Base-by-base conservation (phyloP, 2,113 vertebrate genomes). In the Dinomys branickii region DNA sequence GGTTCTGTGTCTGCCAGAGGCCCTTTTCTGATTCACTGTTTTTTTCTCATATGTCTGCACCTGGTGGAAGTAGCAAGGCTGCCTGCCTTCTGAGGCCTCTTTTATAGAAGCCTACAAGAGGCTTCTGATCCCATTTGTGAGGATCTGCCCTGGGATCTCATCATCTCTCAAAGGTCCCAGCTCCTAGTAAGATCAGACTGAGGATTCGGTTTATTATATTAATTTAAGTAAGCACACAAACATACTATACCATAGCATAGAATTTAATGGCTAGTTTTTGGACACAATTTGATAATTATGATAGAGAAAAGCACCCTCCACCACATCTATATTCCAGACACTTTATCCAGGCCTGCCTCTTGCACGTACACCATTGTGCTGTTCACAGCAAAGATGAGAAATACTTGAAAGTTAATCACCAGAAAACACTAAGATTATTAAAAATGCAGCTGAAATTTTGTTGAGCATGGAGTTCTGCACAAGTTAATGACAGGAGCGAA, bases 291-390 rank as follows among this genome's bases (percentile, higher is more conserved):
- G 0, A 17, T 95, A 90, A 13, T 92, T 47, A 75, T 35, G 58
- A 14, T 59, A 94, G 71, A 75, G 7, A 28, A n/a, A 89, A 86
- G 7, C 30, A 59, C 3, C 77, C 81, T 12, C 82, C 87, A 63
- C 11, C 83, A 38, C 1, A 78, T 26, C 22, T 20, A 26, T 69
- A 50, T 80, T 58, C 33, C 30, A 7, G 26, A 63, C 3, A 24
- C 6, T 54, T 10, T 3, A 8, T 17, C 33, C 3, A 1, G 6
- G 44, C 44, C 19, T 19, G 7, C 26, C 22, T n/a, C 20, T 13
- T 7, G 16, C 38, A 84, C 4, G 22, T 33, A 8, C 4, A 52
- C 2, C 0, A 24, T 90, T 89, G 89, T 83, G 14, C 33, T 56
- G 7, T 58, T 59, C 12, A 38, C 17, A 82, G 30, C 17, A 41